A percentile compares a stretch with the other conserved stretches of the same genome.
These are phyloP conservation scores for Psilopsiagon aymara DNA, from an alignment of 2,113 vertebrate genomes.

Conservation along the genomic window DNA sequence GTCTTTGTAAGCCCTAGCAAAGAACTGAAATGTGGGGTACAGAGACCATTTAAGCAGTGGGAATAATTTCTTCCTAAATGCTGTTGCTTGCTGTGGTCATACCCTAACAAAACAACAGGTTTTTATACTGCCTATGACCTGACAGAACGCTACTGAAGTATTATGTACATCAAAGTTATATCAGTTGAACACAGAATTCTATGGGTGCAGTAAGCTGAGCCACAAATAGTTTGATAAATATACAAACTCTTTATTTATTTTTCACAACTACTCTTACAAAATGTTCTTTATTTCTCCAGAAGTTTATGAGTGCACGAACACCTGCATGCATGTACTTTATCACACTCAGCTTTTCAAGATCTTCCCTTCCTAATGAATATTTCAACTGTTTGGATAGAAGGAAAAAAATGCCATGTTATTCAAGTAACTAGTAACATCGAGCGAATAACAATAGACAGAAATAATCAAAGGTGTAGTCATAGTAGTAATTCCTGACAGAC, in stretches of 20 bases:
- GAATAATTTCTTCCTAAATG: neutral
- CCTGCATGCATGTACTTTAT: accelerated
- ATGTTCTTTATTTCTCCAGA: neutral
- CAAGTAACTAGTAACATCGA: neutral
- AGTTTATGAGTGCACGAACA: neutral
- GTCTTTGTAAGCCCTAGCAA: neutral
- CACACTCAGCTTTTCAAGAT: neutral
- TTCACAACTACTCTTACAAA: neutral
- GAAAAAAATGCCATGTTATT: neutral
- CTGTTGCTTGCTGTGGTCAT: neutral
- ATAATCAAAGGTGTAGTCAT: neutral
- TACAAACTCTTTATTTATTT: neutral
- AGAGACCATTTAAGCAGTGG: neutral
- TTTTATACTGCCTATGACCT: neutral
- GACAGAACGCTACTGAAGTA: neutral
- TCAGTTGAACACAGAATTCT: neutral
- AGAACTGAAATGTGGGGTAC: neutral
- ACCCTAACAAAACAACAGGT: neutral
- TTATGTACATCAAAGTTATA: neutral
- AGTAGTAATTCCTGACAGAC: neutral
- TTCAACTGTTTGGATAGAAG: neutral
- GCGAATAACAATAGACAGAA: conserved; percentile 5
- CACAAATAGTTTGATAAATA: neutral
- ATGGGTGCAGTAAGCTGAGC: neutral
- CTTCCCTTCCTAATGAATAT: neutral